Base-by-base conservation (phyloP, 2,888 invertebrate species). In the Saturnia japonica region DNA sequence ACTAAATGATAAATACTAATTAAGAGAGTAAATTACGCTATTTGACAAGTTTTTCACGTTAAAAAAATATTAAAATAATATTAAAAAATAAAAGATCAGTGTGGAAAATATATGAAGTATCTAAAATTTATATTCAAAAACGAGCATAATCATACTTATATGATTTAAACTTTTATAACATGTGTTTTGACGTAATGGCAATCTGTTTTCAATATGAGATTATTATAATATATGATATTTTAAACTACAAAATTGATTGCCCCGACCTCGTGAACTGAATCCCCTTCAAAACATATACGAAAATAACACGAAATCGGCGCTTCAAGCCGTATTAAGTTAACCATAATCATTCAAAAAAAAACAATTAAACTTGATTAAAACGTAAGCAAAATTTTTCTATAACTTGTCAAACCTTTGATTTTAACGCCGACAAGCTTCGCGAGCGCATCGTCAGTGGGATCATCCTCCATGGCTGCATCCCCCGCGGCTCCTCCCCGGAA, bases 341-440 rank as follows among this genome's bases (percentile, higher is more conserved):
- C n/a, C n/a, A n/a, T n/a, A n/a, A n/a, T n/a, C n/a, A n/a, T n/a
- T n/a, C n/a, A n/a, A n/a, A n/a, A n/a, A n/a, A n/a, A n/a, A n/a
- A n/a, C n/a, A 34, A 2, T 34, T 34, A 6, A 34, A 34, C 34
- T 34, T 34, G 34, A 34, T 34, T 6, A 34, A 34, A n/a, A n/a
- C n/a, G n/a, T n/a, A n/a, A n/a, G n/a, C n/a, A n/a, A n/a, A n/a
- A n/a, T n/a, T n/a, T n/a, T n/a, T n/a, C n/a, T n/a, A n/a, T 43
- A 43, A 43, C 12, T 43, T 1, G 43, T 34, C 0, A 51, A 75
- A 91, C 92, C 93, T 86, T 91, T 93, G 60, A 93, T 91, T 79
- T 93, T 93, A 69, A 93, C 89, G 12, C 93, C 93, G 68, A 93
- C 91, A 0, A 93, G 88, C 40, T 90, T 91, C 22, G 91, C 85